Base-by-base conservation (phyloP, 2,888 invertebrate species). In the Tubiluchus corallicola region DNA sequence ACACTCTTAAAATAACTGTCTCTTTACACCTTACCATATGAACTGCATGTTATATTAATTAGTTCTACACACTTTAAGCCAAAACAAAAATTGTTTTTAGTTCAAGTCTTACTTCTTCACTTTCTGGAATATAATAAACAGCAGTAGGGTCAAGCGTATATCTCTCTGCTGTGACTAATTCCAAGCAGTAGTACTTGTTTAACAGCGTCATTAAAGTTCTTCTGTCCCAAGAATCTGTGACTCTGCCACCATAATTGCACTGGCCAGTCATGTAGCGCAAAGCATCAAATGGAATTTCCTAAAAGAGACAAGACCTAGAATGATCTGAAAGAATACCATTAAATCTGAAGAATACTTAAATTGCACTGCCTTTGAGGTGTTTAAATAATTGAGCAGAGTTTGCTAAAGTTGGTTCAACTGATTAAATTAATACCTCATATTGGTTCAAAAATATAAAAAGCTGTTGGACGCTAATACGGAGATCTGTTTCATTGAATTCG, bases 161-260 rank as follows among this genome's bases (percentile, higher is more conserved):
- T 13, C 41, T 42, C 2, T 57, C 54, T 15, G 57, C 50, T 3
- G 57, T 51, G 9, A 64, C 55, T 37, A 67, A 58, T 2, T 54
- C 51, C 1, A 49, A 48, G 47, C 55, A 55, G 54, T 66, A 66
- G 54, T 65, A 68, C 48, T 61, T 62, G 43, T 58, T 53, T 19
- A 69, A 57, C 43, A 67, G 54, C 42, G 67, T 67, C 44, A 57
- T 59, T n/a, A 69, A 58, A 0, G 67, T 67, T 15, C 68, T 55
- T 20, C 68, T 53, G 54, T 69, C 69, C 57, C 66, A 61, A 53
- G 66, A 66, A 49, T 69, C 68, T 1, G 68, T 68, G 4, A 69
- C 68, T 52, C 67, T 60, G 2, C 68, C 68, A 17, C 68, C 68
- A 48, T 69, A 69, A 52, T 68, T 68, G 53, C 68, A 69, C 51